Evolutionary conservation across 2,113 vertebrate species (phyloP), one percentile per base, ranked within the genome.

Genomic region (Colistium nudipinnis): DNA sequence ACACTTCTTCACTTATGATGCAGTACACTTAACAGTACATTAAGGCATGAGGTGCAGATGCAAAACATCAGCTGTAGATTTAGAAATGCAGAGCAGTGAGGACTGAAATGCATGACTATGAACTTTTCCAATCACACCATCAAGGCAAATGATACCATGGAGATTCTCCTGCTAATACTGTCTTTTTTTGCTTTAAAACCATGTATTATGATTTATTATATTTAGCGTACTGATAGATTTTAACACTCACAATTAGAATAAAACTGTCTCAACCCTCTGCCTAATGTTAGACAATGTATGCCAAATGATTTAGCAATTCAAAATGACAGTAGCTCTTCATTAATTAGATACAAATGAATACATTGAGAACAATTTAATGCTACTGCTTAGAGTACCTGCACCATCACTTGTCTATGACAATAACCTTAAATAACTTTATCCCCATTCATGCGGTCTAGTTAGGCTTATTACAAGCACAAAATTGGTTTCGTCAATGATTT

Each of bases 1-100:
- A 83, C 83, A 83, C 48, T 70, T 88, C 76, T 78, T 66, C 70
- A 89, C 87, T 86, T 87, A 87, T 78, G 55, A 65, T 76, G 86
- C 85, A 82, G 85, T 56, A 89, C 73, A 81, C 73, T 78, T 79
- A 70, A 82, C 77, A 90, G 89, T 91, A 91, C 87, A 93, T 93
- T 93, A 94, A 94, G 93, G 92, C 93, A 89, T 92, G 89, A 84
- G 90, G 93, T 91, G 84, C 83, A 68, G 76, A 90, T 81, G 78
- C 63, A 64, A 73, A 74, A 84, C 76, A 85, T 88, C 76, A 88
- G 80, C 68, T 67, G 74, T 80, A 70, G 63, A 67, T 61, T 85
- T 43, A 78, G 36, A 78, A 80, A 83, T 78, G 61, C 69, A 83
- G 84, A 73, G 68, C 69, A 87, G 65, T 60, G 63, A 81, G 65